These are phyloP conservation scores for Theristicus caerulescens DNA, from an alignment of 2,113 vertebrate genomes.

Conservation along the genomic window DNA sequence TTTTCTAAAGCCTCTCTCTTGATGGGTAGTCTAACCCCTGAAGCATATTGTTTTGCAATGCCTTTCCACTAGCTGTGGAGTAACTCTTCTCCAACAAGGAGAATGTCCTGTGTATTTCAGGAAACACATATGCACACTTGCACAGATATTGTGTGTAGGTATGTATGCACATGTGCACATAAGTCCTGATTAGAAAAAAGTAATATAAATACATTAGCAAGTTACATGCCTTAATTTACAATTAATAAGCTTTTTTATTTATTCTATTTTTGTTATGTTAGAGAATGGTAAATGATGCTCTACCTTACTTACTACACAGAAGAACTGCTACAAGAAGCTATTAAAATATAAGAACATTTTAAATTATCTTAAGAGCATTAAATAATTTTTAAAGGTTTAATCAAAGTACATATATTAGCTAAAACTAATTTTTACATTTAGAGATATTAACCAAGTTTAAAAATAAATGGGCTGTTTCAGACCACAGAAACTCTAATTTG, in stretches of 20 bases:
- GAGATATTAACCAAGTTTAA: not conserved
- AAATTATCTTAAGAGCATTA: not conserved
- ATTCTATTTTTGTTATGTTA: not conserved
- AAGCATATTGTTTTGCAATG: not conserved
- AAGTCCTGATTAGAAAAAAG: not conserved
- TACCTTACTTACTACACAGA: not conserved
- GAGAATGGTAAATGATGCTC: not conserved
- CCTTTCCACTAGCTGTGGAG: not conserved
- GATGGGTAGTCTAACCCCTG: not conserved
- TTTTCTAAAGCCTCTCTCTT: not conserved
- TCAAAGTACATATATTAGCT: not conserved
- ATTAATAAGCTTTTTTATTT: not conserved
- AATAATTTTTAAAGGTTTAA: not conserved
- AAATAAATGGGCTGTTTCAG: not conserved
- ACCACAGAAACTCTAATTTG: not conserved
- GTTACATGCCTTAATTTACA: not conserved
- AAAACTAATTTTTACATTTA: not conserved
- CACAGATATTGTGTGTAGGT: not conserved
- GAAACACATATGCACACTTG: not conserved
- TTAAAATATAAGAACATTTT: not conserved
- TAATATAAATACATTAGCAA: not conserved
- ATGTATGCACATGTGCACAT: accelerated
- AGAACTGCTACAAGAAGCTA: not conserved
- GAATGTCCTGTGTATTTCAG: not conserved
- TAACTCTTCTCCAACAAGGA: not conserved